Percentiles rank a stretch among this genome's conserved stretches.
Conservation (phyloP, 2,888 invertebrate species). For the Doris montereyensis region DNA sequence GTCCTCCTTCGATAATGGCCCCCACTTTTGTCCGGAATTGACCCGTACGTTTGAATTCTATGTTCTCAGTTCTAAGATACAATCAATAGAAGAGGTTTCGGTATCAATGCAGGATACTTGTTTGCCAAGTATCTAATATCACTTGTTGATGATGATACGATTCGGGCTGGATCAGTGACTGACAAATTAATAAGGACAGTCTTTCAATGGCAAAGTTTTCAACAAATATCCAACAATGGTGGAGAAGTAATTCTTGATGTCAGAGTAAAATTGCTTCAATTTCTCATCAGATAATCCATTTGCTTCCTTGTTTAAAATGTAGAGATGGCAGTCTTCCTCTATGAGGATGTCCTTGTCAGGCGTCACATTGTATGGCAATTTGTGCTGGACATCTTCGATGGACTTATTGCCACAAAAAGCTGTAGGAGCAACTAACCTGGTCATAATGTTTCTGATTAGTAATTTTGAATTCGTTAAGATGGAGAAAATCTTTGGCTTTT, state of each 20-base stretch:
- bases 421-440: not conserved
- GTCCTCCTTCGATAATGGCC: not conserved
- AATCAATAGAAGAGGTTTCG: not conserved
- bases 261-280: not conserved
- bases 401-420: not conserved
- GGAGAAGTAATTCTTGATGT: not conserved
- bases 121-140: not conserved
- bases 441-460: not conserved
- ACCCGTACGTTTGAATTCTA: not conserved
- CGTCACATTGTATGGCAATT: not conserved
- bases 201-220: not conserved
- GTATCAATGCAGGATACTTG: not conserved
- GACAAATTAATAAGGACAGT: not conserved
- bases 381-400: not conserved
- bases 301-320: not conserved
- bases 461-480: not conserved
- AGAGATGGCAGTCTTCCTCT: not conserved
- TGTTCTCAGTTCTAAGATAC: no score
- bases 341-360: not conserved
- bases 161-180: not conserved
- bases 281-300: not conserved
- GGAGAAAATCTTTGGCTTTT: not conserved
- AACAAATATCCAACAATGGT: not conserved
- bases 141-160: not conserved
- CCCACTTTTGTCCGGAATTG: not conserved